These are phyloP conservation scores for Paratrypauchen microcephalus DNA, from an alignment of 2,797 vertebrate species.

Conservation along the genomic window DNA sequence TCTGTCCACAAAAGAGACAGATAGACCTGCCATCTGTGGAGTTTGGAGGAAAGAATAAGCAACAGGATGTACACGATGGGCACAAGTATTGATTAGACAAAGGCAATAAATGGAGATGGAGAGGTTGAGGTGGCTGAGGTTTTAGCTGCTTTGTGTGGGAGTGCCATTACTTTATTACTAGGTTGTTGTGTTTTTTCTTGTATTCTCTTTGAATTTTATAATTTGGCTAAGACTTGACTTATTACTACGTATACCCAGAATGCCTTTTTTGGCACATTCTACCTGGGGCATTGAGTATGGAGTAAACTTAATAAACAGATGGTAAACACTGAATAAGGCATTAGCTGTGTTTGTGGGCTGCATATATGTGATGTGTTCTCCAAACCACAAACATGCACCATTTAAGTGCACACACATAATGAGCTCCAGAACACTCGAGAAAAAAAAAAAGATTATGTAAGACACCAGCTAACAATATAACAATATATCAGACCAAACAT, in stretches of 20 bases:
- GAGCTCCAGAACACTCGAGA: neutral
- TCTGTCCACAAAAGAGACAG: constrained; percentile 45
- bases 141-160: too few species aligned
- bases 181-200: too few species aligned
- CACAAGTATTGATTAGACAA: neutral
- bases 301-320: constrained; percentile 9
- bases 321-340: constrained; percentile 10
- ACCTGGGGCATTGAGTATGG: constrained; percentile 1
- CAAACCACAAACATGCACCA: neutral
- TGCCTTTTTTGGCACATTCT: neutral
- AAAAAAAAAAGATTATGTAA: neutral
- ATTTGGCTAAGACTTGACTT: neutral
- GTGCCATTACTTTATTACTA: too few species aligned
- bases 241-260: neutral
- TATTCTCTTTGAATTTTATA: neutral
- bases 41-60: constrained; percentile 19
- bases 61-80: constrained; percentile 1
- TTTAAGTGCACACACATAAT: neutral
- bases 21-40: constrained; percentile 48
- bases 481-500: neutral
- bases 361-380: neutral
- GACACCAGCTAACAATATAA: neutral
- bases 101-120: neutral
- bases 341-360: neutral
- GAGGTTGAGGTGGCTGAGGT: too few species aligned